Evolutionary conservation across 2,888 invertebrate species (phyloP).

Genomic region (Drosophila ezoana): DNA sequence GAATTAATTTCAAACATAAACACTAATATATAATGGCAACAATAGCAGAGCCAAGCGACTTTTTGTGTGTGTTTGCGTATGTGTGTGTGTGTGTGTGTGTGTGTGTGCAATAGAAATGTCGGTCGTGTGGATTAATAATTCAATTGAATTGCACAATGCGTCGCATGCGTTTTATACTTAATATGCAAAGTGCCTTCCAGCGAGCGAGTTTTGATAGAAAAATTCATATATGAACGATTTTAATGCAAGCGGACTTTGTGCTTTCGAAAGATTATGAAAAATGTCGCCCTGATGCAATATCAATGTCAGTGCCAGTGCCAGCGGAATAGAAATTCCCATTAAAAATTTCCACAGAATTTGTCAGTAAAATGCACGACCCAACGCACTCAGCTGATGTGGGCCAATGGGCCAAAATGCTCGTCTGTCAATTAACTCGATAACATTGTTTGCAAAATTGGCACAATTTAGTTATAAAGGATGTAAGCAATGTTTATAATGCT

Average conservation of each 20-base stretch:
- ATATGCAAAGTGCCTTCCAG: slow-evolving; percentile 37
- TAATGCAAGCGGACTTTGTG: not conserved
- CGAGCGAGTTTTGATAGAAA: slow-evolving; percentile 3
- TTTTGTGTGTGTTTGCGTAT: slow-evolving; percentile 22
- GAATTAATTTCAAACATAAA: slow-evolving; percentile 45
- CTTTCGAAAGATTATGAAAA: not conserved
- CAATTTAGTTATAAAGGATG: slow-evolving; percentile 35
- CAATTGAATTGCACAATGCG: slow-evolving; percentile 68
- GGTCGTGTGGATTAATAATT: slow-evolving; percentile 72
- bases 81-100: slow-evolving; percentile 25
- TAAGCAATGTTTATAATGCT: slow-evolving; percentile 8
- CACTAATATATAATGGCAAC: slow-evolving; percentile 44
- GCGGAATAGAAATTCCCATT: slow-evolving; percentile 21
- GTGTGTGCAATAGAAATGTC: slow-evolving; percentile 41
- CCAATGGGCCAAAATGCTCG: slow-evolving; percentile 7
- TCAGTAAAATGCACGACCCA: not conserved
- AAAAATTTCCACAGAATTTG: slow-evolving; percentile 5
- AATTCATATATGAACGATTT: not conserved
- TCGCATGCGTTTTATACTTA: slow-evolving; percentile 58
- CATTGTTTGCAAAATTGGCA: slow-evolving; percentile 30
- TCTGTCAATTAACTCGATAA: slow-evolving; percentile 34
- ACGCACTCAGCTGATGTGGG: not conserved
- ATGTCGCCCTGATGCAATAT: not conserved
- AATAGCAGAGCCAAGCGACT: slow-evolving; percentile 17
- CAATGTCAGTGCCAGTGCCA: slow-evolving; percentile 18